Base-by-base conservation (phyloP, 2,113 vertebrate species). In the Hydropotes inermis region DNA sequence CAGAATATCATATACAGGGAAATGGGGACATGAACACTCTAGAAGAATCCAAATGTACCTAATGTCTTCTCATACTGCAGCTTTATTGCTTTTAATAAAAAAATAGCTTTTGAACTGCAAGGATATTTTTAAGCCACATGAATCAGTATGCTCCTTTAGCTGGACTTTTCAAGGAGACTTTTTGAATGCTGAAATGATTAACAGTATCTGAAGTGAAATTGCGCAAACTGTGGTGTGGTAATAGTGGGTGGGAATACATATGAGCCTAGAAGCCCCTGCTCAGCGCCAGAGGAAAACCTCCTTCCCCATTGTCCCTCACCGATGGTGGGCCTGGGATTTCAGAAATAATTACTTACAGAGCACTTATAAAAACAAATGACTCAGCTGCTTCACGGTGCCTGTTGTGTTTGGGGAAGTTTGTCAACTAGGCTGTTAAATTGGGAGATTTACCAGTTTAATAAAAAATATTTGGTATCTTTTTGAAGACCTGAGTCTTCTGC, bases 331-430 rank as follows among this genome's bases (percentile, higher is more conserved):
- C 87, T 83, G 33, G 7, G 23, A 57, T 88, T 98, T 91, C 78
- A 94, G 93, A 97, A 96, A 67, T 95, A 95, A 98, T 97, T 98
- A 85, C 89, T 97, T 97, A 47, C 86, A 94, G 91, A 93, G 43
- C 64, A 78, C 84, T 94, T 97, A 83, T 61, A 86, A 92, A 94
- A 97, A 76, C 61, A 92, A 86, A 87, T 95, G 86, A 97, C 74
- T 96, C 74, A 95, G 2, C 57, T 30, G 93, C 52, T 52, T 97
- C 39, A 76, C 9, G 84, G 28, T 84, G 19, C 52, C 85, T 91
- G 15, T 89, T 93, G 45, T 10, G 1, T 96, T 94, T 97, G 39
- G 89, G 70, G 25, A 89, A 74, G 54, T 95, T 95, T 95, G 57
- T 91, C 91, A 93, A 30, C 11, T n/a, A 79, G 61, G 15, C 23